Evolutionary conservation across 2,888 invertebrate genomes (phyloP).

Genomic region (Lycia hirtaria): DNA sequence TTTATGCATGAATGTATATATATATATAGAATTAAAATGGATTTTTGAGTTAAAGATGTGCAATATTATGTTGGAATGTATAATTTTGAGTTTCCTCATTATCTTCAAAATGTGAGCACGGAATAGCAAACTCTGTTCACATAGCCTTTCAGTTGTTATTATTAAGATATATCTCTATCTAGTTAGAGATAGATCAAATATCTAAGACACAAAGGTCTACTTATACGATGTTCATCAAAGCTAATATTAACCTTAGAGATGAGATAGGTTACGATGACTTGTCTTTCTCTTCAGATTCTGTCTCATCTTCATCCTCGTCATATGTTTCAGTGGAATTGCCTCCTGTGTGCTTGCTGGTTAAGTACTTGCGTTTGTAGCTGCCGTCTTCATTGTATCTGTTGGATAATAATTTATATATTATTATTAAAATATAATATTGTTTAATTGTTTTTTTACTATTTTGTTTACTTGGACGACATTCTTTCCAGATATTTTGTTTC

Average conservation of each 20-base stretch:
- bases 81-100: too few species aligned
- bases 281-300: constrained; percentile 24
- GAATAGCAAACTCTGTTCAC: too few species aligned
- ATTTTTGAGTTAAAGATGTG: too few species aligned
- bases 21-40: too few species aligned
- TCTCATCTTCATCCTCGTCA: constrained; percentile 31
- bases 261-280: not conserved
- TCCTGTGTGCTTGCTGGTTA: constrained; percentile 65
- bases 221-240: not conserved
- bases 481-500: too few species aligned
- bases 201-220: not conserved
- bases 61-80: too few species aligned
- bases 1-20: too few species aligned
- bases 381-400: constrained; percentile 85
- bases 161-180: not conserved
- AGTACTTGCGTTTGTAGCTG: constrained; percentile 85
- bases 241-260: not conserved
- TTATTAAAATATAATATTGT: not conserved
- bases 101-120: not conserved
- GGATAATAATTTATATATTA: too few species aligned
- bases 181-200: not conserved
- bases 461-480: too few species aligned
- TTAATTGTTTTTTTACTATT: too few species aligned
- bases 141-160: too few species aligned
- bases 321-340: constrained; percentile 27